phyloP scores from a whole-genome alignment of 2,888 invertebrate genomes.

The Drosophila fungiperda region DNA sequence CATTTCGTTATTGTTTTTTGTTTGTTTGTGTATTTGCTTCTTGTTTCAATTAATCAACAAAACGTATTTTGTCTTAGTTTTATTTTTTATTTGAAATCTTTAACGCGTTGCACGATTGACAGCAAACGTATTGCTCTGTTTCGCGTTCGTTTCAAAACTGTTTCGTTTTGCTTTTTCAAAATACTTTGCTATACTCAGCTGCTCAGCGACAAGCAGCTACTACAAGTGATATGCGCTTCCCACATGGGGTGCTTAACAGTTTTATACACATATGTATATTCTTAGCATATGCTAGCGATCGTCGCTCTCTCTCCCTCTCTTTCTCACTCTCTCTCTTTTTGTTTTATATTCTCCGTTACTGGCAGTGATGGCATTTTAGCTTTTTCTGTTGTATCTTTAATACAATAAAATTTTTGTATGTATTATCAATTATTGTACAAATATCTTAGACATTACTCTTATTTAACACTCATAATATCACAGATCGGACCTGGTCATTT shows the following conservation, averaged over 20 bases:
- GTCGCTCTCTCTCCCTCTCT: conserved; percentile 19
- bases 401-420: neutral
- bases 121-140: conserved; percentile 60
- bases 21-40: conserved; percentile 16
- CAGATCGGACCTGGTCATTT: neutral
- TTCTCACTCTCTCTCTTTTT: neutral
- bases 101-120: conserved; percentile 33
- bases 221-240: conserved; percentile 21
- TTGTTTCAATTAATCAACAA: conserved; percentile 44
- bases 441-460: neutral
- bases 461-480: neutral
- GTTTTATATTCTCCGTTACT: conserved; percentile 29
- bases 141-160: conserved; percentile 80
- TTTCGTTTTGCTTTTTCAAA: conserved; percentile 62
- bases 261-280: conserved; percentile 52
- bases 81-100: conserved; percentile 10
- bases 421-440: neutral
- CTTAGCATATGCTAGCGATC: conserved; percentile 52
- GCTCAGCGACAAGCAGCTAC: conserved; percentile 1
- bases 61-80: conserved; percentile 33
- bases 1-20: conserved; percentile 60
- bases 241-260: conserved; percentile 30
- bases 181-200: conserved; percentile 52
- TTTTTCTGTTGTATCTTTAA: neutral
- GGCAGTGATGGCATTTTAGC: conserved; percentile 28